A percentile compares a stretch with the other conserved stretches of the same genome.
Evolutionary conservation across 2,113 vertebrate species (phyloP).

Genomic region (Hydrolagus affinis): DNA sequence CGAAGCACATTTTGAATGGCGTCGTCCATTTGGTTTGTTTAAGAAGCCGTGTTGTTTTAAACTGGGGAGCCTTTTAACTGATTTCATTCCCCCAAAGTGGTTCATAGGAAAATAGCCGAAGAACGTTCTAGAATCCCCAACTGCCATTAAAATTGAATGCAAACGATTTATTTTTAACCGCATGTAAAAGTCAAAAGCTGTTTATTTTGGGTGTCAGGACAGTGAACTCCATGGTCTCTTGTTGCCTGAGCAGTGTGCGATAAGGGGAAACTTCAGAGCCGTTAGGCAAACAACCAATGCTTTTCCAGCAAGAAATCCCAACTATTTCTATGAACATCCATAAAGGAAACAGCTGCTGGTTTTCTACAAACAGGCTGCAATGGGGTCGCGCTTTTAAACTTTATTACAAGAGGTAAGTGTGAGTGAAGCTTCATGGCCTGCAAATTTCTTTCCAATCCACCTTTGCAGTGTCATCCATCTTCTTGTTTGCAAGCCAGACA

Average conservation of each 20-base stretch:
- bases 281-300: neutral
- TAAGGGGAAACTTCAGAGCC: neutral
- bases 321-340: neutral
- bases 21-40: slow-evolving; percentile 20
- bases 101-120: neutral
- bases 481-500: neutral
- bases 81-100: slow-evolving; percentile 7
- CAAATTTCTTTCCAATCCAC: neutral
- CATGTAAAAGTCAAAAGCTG: neutral
- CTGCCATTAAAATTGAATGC: no score
- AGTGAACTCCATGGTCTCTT: neutral
- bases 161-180: slow-evolving; percentile 17
- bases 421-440: neutral
- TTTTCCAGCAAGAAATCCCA: slow-evolving; percentile 8
- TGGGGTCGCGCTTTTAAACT: neutral
- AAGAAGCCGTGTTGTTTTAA: neutral
- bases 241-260: slow-evolving; percentile 13
- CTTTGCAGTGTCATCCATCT: neutral
- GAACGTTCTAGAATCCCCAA: slow-evolving; percentile 5
- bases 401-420: neutral
- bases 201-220: slow-evolving; percentile 15
- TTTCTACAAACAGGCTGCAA: neutral
- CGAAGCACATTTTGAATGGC: neutral
- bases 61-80: neutral
- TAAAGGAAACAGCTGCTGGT: neutral